Conservation (phyloP, 2,888 invertebrate species). For the Globia sparganii region DNA sequence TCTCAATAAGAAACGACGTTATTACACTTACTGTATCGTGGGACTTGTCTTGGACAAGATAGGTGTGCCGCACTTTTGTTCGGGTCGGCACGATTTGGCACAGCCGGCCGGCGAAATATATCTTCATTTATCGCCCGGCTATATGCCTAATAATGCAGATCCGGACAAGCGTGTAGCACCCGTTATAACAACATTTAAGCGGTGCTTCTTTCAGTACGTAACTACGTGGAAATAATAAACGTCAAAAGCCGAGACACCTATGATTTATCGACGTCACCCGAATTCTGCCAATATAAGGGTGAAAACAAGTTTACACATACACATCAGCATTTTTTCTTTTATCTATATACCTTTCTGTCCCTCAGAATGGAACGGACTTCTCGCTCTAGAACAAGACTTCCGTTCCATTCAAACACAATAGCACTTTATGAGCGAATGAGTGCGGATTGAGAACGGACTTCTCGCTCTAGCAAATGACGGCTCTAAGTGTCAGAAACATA, state of each 20-base stretch:
- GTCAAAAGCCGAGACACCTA: conserved; percentile 21
- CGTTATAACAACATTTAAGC: conserved; percentile 68
- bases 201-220: conserved; percentile 74
- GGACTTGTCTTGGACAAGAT: conserved; percentile 71
- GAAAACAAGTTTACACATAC: not conserved
- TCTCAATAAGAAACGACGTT: conserved; percentile 66
- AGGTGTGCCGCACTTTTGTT: not conserved
- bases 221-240: conserved; percentile 61
- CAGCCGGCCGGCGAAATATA: not conserved
- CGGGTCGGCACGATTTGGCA: not conserved
- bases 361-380: not conserved
- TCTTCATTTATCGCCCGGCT: no score
- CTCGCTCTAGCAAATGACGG: not conserved
- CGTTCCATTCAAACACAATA: not conserved
- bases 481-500: not conserved
- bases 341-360: not conserved
- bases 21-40: conserved; percentile 70
- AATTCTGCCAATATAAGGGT: not conserved
- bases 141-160: not conserved
- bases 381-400: not conserved
- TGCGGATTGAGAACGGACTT: not conserved
- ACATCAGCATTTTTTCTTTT: not conserved
- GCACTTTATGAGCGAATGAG: not conserved
- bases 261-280: conserved; percentile 20
- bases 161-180: not conserved